Conservation (phyloP, 2,888 invertebrate species). For the Drosophila fungiperda region DNA sequence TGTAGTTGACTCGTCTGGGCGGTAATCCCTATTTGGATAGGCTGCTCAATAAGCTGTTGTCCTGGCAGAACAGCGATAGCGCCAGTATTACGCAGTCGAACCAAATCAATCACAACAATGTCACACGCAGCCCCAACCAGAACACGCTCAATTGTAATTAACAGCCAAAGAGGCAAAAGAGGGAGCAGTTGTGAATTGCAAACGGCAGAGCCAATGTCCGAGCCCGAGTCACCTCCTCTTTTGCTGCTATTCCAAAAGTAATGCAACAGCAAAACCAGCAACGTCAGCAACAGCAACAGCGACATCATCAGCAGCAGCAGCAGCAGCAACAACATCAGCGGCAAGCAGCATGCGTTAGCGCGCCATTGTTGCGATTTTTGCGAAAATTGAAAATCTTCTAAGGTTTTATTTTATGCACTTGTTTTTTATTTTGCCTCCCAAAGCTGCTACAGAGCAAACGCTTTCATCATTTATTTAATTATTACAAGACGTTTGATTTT, state of each 20-base stretch:
- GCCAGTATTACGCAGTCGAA: constrained; percentile 71
- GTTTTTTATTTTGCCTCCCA: constrained; percentile 49
- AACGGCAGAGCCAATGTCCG: constrained; percentile 49
- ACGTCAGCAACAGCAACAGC: constrained; percentile 39
- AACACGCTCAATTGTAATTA: constrained; percentile 80
- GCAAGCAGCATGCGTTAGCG: constrained; percentile 66
- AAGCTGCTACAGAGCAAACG: constrained; percentile 40
- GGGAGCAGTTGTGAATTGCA: constrained; percentile 80
- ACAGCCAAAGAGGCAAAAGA: constrained; percentile 84
- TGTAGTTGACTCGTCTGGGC: constrained; percentile 88
- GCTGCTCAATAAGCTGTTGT: constrained; percentile 90
- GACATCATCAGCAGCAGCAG: constrained; percentile 37
- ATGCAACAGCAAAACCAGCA: constrained; percentile 42
- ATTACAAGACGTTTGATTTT: neutral
- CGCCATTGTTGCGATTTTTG: constrained; percentile 66
- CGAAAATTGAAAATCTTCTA: constrained; percentile 77
- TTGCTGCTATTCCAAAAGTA: constrained; percentile 79
- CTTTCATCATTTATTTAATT: constrained; percentile 10
- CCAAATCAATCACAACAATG: constrained; percentile 79
- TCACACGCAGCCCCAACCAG: constrained; percentile 68
- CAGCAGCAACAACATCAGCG: constrained; percentile 24
- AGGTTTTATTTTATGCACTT: constrained; percentile 29
- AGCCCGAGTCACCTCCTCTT: constrained; percentile 68
- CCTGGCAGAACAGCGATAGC: constrained; percentile 86
- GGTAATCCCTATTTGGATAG: constrained; percentile 92